Base-by-base conservation (phyloP, 37 sponge, comb jelly and placozoan genomes). In the Hormiphora californensis region DNA sequence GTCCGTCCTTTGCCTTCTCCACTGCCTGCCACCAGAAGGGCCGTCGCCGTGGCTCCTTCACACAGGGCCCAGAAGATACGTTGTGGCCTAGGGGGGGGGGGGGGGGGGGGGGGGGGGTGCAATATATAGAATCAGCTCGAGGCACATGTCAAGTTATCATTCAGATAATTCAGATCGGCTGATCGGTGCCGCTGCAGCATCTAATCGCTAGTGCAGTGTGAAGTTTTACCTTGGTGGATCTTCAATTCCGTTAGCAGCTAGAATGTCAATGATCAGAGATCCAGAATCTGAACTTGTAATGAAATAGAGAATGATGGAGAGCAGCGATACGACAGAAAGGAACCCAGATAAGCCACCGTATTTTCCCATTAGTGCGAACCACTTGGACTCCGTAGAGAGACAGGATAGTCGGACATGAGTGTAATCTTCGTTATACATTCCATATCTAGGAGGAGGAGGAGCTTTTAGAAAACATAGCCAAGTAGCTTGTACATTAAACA, bases 261-360 rank as follows among this genome's bases (percentile, higher is more conserved):
- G 40, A 30, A 73, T 73, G 81, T 73, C 81, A 3, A 73, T 73
- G 9, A 73, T 49, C 22, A 73, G 23, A 21, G 49, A 44, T n/a
- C n/a, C n/a, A 44, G 81, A 73, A 73, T 73, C 81, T 25, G 81
- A 73, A 40, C 81, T 73, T 1, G 81, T 73, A 0, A 73, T 49
- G 27, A 73, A 73, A 46, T 73, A 73, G 22, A 73, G 81, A 40
- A 73, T 25, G 21, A 73, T 32, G 5, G 36, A 44, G 3, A 73
- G 21, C 7, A 73, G 81, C 2, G 81, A 73, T 22, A 40, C 43
- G 43, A 73, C 43, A 30, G 49, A 73, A 3, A 73, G 46, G 46
- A 73, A 73, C 7, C 19, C 49, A 7, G 49, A 44, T 49, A 73
- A 44, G 81, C 43, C 81, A 21, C 81, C 81, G 81, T 73, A 73